These are phyloP conservation scores for Drosophila bunnanda DNA, from an alignment of 2,888 invertebrate species.

Conservation along the genomic window DNA sequence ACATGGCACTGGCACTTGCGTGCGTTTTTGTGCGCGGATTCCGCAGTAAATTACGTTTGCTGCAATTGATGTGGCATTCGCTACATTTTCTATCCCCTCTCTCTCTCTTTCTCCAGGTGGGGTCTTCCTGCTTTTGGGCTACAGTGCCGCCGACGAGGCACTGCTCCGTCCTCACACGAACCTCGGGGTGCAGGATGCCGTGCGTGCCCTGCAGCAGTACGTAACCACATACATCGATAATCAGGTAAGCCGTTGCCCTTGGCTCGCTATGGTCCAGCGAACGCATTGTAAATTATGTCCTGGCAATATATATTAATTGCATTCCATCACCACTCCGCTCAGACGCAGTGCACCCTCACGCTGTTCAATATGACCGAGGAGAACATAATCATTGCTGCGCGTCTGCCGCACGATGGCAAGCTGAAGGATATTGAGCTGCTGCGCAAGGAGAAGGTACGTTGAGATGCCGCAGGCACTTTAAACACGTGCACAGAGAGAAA, in stretches of 20 bases:
- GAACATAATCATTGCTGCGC: constrained; percentile 94
- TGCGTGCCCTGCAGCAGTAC: constrained; percentile 92
- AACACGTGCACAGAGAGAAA: constrained; percentile 1
- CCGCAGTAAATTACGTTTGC: constrained; percentile 61
- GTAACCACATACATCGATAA: constrained; percentile 90
- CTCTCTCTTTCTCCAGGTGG: constrained; percentile 87
- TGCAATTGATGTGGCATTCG: constrained; percentile 63
- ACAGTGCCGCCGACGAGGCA: constrained; percentile 94
- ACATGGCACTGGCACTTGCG: constrained; percentile 43
- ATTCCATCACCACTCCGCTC: constrained; percentile 7
- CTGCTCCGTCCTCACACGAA: constrained; percentile 93
- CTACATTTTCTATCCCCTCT: constrained; percentile 32
- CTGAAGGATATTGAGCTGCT: constrained; percentile 88
- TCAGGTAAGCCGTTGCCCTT: constrained; percentile 86
- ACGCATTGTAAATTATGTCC: constrained; percentile 21
- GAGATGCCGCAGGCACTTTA: constrained; percentile 2
- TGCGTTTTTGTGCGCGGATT: constrained; percentile 45
- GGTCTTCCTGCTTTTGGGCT: constrained; percentile 94
- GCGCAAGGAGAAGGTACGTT: constrained; percentile 89
- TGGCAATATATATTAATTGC: constrained; percentile 57
- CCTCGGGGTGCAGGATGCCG: constrained; percentile 93
- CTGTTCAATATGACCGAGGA: constrained; percentile 94
- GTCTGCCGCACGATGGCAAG: constrained; percentile 88
- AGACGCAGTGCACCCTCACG: constrained; percentile 94
- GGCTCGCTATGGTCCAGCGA: neutral